Evolutionary conservation across 2,113 vertebrate genomes (phyloP), one percentile per base, ranked within the genome.

Genomic region (Chaetodon trifascialis): DNA sequence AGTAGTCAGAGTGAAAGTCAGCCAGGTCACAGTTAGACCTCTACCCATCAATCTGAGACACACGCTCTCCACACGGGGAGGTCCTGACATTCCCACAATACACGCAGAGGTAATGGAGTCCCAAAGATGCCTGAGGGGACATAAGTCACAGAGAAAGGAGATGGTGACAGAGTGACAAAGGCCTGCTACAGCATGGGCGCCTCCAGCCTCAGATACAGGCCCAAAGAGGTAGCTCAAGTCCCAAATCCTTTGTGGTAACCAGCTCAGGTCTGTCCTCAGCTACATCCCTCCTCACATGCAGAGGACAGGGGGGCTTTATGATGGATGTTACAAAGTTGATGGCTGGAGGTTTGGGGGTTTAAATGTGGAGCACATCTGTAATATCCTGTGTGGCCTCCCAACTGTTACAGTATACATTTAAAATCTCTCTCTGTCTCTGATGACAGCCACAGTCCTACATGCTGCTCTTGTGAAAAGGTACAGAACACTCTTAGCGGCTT

Each of bases 61-160:
- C 76, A 74, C 30, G 25, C 40, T 65, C 54, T 87, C 72, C 80
- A 79, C 77, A 59, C 42, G 44, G 82, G 68, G 90, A 84, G 87
- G 83, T 88, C 86, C 83, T 88, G 89, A 90, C 89, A 83, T 88
- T 83, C 76, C 81, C 80, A 84, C 81, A 78, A 78, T 89, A 84
- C 88, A 91, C 51, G 47, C 69, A 80, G 80, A 86, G 72, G 83
- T 92, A 91, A 93, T 89, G 83, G 86, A 92, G 88, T 89, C 86
- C 82, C 86, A 73, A 40, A 75, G 79, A 87, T 65, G 90, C 84
- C 83, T 60, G 71, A 76, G 86, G 88, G 84, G 88, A 84, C 84
- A 86, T 82, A 86, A 85, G 89, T 91, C 80, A 85, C 58, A 34
- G 81, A 51, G 81, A 89, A 87, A 89, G 84, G 83, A 83, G 49